Evolutionary conservation across 2,888 invertebrate genomes (phyloP), one percentile per base, ranked within the genome.

Genomic region (Acronicta aceris): DNA sequence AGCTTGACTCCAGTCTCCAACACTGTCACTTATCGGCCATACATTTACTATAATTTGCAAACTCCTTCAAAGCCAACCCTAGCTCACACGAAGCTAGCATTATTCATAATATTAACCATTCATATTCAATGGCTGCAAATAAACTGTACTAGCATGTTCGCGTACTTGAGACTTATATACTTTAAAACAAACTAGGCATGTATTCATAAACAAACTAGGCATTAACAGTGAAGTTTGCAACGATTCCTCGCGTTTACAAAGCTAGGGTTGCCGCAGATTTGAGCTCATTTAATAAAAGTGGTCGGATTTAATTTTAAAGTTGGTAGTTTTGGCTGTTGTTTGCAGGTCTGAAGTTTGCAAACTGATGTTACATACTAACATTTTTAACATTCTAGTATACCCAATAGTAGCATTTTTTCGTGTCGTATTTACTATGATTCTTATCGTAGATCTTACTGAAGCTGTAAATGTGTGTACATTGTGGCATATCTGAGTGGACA

Each of bases 151-250:
- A 73, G 68, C 70, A 75, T 61, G 71, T 60, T 65, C 41, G 53
- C 55, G 63, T 69, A 75, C 64, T 75, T 66, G 65, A 67, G 70
- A 76, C 70, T 76, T 78, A 70, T 78, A 66, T 67, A 76, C 79
- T 73, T 78, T 77, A 65, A 65, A 77, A 77, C 75, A 76, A 78
- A 78, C 73, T 71, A 67, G 60, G 70, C 71, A 70, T 65, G 51
- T 65, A 65, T 59, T 67, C 71, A 53, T 78, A 65, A 77, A 77
- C 68, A 65, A 63, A 70, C 65, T 71, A 52, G 49, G 62, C 36
- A 59, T 59, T 52, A 64, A 56, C 52, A 58, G 69, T 36, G 59
- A 69, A 76, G 64, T 76, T 74, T 41, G 60, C 48, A 59, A 36
- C 70, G 69, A 67, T 70, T 65, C 59, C 63, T 63, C 59, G 47